Base-by-base conservation (phyloP, 2,113 vertebrate species). In the Lagopus muta region DNA sequence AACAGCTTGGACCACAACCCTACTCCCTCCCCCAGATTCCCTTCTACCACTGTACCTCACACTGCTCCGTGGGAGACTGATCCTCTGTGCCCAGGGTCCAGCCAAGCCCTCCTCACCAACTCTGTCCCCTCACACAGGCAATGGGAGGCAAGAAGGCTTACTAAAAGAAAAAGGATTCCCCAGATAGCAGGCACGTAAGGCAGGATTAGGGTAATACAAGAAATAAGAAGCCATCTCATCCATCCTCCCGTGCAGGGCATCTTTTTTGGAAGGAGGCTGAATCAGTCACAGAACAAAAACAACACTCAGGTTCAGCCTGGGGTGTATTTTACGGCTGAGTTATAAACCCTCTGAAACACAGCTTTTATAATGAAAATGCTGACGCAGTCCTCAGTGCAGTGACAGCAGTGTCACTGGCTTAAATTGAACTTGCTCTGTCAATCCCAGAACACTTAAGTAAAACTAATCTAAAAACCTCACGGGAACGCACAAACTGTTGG, bases 381-480 rank as follows among this genome's bases (percentile, higher is more conserved):
- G 94, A 90, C 82, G 62, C 55, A 47, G 82, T 32, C 61, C 8
- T 61, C 78, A 67, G 42, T 27, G 70, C 30, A 84, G 65, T 48
- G 86, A 92, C 92, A 95, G 92, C 88, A 82, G 12, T 45, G 74
- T 36, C 86, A 90, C 0, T 6, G 47, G 22, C 83, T 91, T 40
- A 71, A 93, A 94, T 50, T 45, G 70, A 93, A 81, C 74, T 85
- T 42, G 81, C 83, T 94, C 73, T 86, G 80, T 86, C 90, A 93
- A 88, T 58, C 87, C 82, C 20, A 64, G 70, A 94, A 88, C 54
- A 21, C 80, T 88, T 89, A 55, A 96, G 90, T 69, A 89, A 75
- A 95, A 90, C 42, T 64, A 64, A 72, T 0, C 48, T 85, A 17
- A 22, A 73, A 82, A 43, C 38, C 72, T 70, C 65, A 17, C 1